These are phyloP conservation scores for Catostylus mosaicus DNA, from an alignment of 30 jellyfish, hydroid and myxozoan species.

Conservation along the genomic window DNA sequence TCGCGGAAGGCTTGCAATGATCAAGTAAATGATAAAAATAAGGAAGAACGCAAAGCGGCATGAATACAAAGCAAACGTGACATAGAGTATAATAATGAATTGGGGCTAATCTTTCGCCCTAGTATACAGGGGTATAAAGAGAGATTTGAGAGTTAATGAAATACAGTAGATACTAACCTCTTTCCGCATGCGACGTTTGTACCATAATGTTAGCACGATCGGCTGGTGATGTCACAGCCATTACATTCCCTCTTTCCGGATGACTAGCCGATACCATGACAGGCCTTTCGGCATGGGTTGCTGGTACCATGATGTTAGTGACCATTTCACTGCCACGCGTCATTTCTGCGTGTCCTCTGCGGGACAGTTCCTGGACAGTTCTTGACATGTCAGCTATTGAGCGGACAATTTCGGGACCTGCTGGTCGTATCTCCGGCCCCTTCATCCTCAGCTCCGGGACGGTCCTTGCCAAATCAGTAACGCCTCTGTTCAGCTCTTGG, in stretches of 20 bases:
- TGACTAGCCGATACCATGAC: conserved; percentile 60
- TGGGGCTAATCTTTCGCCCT: too few species aligned
- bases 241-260: conserved; percentile 55
- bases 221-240: conserved; percentile 52
- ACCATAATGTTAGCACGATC: conserved; percentile 64
- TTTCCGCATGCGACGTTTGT: conserved; percentile 57
- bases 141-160: too few species aligned
- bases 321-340: conserved; percentile 47
- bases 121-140: too few species aligned
- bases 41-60: too few species aligned
- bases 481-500: conserved; percentile 27
- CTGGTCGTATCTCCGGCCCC: conserved; percentile 50
- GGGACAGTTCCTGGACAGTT: conserved; percentile 38
- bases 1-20: not conserved
- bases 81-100: too few species aligned
- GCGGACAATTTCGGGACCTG: conserved; percentile 35
- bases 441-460: conserved; percentile 67
- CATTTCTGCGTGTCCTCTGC: conserved; percentile 61
- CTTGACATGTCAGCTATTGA: conserved; percentile 42
- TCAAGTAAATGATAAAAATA: too few species aligned
- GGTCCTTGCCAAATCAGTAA: conserved; percentile 32
- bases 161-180: conserved; percentile 49
- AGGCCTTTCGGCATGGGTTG: conserved; percentile 48
- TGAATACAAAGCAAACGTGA: too few species aligned
- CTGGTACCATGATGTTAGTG: conserved; percentile 59